Base-by-base conservation (phyloP, 2,113 vertebrate species). In the Phrynosoma platyrhinos region DNA sequence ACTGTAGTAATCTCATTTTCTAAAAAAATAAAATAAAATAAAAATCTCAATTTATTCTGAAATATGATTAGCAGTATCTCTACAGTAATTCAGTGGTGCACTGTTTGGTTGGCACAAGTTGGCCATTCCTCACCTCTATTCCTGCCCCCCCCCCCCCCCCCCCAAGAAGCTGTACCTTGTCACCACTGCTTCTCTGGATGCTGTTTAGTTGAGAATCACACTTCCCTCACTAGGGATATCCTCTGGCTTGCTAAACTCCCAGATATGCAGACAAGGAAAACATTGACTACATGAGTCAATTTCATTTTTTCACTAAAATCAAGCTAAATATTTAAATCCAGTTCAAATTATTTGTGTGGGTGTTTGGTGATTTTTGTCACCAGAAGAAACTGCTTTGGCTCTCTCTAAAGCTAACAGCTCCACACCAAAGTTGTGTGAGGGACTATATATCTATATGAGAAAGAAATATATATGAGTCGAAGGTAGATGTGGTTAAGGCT, bases 271-370 rank as follows among this genome's bases (percentile, higher is more conserved):
- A 97, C 96, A 96, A 96, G 95, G 91, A 91, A 90, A 94, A 94
- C 94, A 94, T 94, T 94, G 94, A 96, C 94, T 96, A 18, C 87
- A n/a, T 58, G 88, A 92, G 86, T 89, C 91, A 83, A 89, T 96
- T 96, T 96, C 90, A 95, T 93, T 95, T 94, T 96, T 94, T 95
- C 96, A 91, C 94, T 96, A 95, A 36, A 96, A 94, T 95, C 91
- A 96, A 94, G 92, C 94, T 89, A 90, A 92, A 95, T 94, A 93
- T 95, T 96, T 97, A 96, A 96, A 95, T 86, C 87, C 91, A 88
- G 92, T 95, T 96, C 95, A 95, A 95, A 94, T 91, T 84, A 76
- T 92, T 91, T 88, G 81, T 94, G 94, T 77, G 94, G 92, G 95
- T 97, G 95, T 66, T 84, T 93, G 95, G 91, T 96, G 95, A 97